Base-by-base conservation (phyloP, 30 jellyfish, hydroid and myxozoan genomes). In the Hydractinia echinata region DNA sequence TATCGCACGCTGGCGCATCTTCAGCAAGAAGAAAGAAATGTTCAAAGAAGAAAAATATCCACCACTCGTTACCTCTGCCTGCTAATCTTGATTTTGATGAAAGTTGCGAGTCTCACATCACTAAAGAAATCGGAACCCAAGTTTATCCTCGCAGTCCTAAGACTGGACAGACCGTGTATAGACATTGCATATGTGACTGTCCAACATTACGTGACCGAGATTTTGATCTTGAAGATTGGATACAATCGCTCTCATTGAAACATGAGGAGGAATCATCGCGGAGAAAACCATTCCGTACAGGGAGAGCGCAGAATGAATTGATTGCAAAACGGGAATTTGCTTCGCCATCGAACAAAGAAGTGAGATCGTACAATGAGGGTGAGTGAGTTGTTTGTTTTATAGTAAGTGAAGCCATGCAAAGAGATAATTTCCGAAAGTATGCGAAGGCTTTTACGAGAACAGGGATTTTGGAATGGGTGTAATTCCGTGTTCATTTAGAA, bases 111-210 rank as follows among this genome's bases (percentile, higher is more conserved):
- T 30, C 44, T 30, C 44, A 30, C 44, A 30, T 0, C 44, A 30
- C 44, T 30, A 30, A 30, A 30, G 44, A 30, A 30, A 30, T 30
- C 44, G 44, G 44, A 30, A 30, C 44, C 44, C 44, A 30, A 30
- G 44, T 30, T 30, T 30, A 30, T 30, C 44, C 44, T 30, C 44
- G 44, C 44, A 30, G 44, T 30, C 44, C 44, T 2, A 30, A 30
- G 2, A 30, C 44, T 30, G 18, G 18, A 11, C 69, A 58, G 3
- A 1, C 16, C 69, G 69, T 58, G 44, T 30, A 54, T 8, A 71
- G 50, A 71, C 90, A 89, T 69, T 84, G 96, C 76, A 80, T 89
- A 51, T 89, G 96, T 53, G 96, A 89, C 20, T 89, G 96, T 61
- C 91, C 88, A 2, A 55, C 50, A 8, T 52, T 89, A 44, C 86